Evolutionary conservation across 2,797 vertebrate species (phyloP), one percentile per base, ranked within the genome.

Genomic region (Ateles fusciceps): DNA sequence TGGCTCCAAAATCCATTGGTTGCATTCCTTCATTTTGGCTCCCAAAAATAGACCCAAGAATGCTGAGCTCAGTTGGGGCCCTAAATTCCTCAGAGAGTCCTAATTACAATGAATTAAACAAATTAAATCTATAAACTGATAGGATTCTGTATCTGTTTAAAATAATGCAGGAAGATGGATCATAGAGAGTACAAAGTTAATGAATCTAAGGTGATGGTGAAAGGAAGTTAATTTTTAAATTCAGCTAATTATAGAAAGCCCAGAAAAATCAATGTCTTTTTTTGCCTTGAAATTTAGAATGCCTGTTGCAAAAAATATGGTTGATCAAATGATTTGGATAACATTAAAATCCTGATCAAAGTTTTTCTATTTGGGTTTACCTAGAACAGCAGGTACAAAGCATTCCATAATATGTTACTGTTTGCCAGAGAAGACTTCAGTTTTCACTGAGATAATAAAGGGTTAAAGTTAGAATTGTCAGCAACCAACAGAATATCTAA

Each of bases 371-470:
- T 15, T 92, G 33, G 2, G 39, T 5, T 95, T 86, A 79, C 39
- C 17, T 85, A 85, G 22, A 68, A 85, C 8, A 52, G 1, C 1
- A 64, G 28, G 26, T 36, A 36, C 39, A 57, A 87, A 50, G 14
- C 44, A 83, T 48, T 48, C 10, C 12, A 17, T 7, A 61, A 33
- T 15, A 21, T 89, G 9, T 57, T 59, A 2, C 12, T 39, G 28
- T 89, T 42, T 36, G 50, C 36, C 50, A 39, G 76, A 88, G 26
- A 28, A 94, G 21, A 92, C 3, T 87, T 91, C 11, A 30, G 1
- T 90, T 95, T 96, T 95, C 61, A 78, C 48, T 89, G 55, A 92
- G 2, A 84, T 44, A 78, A 83, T 76, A 86, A 75, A 88, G 10
- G 3, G 21, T 85, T 36, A 72, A 39, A 85, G 2, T 68, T 94